phyloP scores from a whole-genome alignment of 30 jellyfish, hydroid and myxozoan genomes.

The Aurelia sp. region DNA sequence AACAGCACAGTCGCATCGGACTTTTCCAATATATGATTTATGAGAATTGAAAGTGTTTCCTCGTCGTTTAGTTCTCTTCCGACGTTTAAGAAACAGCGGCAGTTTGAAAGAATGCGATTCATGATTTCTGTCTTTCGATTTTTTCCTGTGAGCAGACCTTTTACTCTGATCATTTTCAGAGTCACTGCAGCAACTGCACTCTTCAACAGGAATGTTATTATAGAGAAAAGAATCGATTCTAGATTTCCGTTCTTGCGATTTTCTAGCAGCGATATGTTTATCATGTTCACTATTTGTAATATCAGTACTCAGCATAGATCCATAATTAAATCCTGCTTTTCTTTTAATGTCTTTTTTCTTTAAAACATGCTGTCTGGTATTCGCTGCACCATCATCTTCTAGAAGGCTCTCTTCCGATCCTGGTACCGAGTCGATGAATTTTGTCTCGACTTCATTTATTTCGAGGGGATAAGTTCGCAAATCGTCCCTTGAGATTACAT shows the following conservation, averaged over 20 bases:
- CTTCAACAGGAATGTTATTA: conserved; percentile 18
- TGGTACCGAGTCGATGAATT: conserved; percentile 27
- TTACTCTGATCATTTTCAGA: conserved; percentile 27
- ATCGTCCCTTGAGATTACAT: background rate
- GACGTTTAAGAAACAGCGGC: conserved; percentile 47
- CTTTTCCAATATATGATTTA: background rate
- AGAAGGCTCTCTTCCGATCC: conserved; percentile 1
- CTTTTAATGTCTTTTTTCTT: background rate
- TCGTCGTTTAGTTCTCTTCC: conserved; percentile 35
- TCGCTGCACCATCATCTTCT: background rate
- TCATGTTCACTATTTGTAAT: background rate
- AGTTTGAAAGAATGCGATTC: background rate
- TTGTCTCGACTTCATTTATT: conserved; percentile 17
- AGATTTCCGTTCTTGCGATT: background rate
- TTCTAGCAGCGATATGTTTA: background rate
- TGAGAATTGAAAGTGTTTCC: conserved; percentile 48
- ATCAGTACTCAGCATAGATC: background rate
- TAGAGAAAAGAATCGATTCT: conserved; percentile 18
- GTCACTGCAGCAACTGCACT: conserved; percentile 39
- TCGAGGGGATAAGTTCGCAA: background rate
- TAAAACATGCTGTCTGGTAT: background rate
- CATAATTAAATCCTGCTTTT: background rate
- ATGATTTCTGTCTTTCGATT: background rate
- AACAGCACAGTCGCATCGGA: conserved; percentile 60
- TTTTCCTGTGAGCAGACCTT: background rate